Percentiles rank a stretch among this genome's conserved stretches.
Conservation (phyloP, 1,140 invertebrate genomes). For the Stegodyphus mimosarum region DNA sequence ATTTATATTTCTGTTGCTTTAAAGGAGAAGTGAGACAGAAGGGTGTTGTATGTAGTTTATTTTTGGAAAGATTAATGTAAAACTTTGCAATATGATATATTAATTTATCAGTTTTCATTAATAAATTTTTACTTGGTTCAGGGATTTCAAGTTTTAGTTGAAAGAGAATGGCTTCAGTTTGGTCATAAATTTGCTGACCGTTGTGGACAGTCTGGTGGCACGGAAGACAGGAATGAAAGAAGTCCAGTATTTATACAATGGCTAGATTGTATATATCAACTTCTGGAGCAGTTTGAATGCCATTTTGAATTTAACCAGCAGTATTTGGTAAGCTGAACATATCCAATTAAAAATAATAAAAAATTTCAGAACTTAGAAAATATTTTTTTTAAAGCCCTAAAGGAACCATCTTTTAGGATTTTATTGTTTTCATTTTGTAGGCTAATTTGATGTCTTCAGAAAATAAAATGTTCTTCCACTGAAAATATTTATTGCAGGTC, state of each 20-base stretch:
- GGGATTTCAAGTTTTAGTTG: constrained; percentile 91
- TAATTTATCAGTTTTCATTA: no score
- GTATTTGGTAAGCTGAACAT: constrained; percentile 80
- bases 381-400: no score
- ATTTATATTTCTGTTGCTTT: no score
- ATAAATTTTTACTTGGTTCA: constrained; percentile 67
- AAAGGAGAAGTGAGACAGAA: no score
- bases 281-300: constrained; percentile 88
- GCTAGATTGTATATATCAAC: constrained; percentile 95
- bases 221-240: constrained; percentile 88
- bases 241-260: constrained; percentile 98
- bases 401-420: no score
- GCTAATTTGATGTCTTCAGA: no score
- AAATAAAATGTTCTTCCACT: no score
- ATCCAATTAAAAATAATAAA: not conserved
- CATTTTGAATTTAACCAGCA: constrained; percentile 94
- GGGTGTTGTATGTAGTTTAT: no score
- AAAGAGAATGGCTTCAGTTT: constrained; percentile 96
- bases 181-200: constrained; percentile 97
- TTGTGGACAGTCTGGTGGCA: constrained; percentile 85
- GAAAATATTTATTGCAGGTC: no score
- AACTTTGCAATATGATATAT: no score
- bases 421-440: no score
- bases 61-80: no score
- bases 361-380: not conserved